phyloP scores from a whole-genome alignment of 2,797 vertebrate genomes.

The Momotus momota region DNA sequence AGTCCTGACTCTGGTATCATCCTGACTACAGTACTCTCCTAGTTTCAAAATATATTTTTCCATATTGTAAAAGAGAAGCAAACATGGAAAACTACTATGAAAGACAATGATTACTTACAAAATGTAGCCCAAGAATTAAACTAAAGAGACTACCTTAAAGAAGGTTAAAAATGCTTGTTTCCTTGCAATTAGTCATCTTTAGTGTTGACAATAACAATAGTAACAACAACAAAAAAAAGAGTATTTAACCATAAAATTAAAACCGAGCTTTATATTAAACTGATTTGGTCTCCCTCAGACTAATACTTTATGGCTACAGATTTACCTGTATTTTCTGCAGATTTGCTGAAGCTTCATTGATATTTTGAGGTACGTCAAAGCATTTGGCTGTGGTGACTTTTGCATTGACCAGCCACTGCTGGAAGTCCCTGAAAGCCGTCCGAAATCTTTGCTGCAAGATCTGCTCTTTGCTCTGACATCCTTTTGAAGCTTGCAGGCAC shows the following conservation, averaged over 20 bases:
- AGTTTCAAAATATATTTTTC: not conserved
- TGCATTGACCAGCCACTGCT: constrained; percentile 94
- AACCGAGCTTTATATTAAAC: not conserved
- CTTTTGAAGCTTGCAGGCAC: constrained; percentile 90
- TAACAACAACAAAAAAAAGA: not conserved
- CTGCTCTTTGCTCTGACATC: constrained; percentile 94
- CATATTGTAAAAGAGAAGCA: not conserved
- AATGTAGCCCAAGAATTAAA: not conserved
- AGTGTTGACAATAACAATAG: not conserved
- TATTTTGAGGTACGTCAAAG: constrained; percentile 91
- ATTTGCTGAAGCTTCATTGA: constrained; percentile 86
- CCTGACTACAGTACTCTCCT: not conserved
- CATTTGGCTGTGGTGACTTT: constrained; percentile 94
- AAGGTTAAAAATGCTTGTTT: not conserved
- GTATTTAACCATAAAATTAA: not conserved
- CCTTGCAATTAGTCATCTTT: not conserved
- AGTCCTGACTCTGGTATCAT: accelerated
- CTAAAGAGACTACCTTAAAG: not conserved
- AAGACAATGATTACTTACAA: not conserved
- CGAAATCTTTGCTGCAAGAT: constrained; percentile 91
- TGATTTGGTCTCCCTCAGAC: not conserved
- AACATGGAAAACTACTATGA: not conserved
- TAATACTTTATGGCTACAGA: not conserved
- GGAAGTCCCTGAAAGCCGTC: constrained; percentile 89
- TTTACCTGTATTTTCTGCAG: constrained; percentile 95